A percentile compares a stretch with the other conserved stretches of the same genome.
Conservation (phyloP, 1,140 invertebrate genomes). For the Drosophila insularis region DNA sequence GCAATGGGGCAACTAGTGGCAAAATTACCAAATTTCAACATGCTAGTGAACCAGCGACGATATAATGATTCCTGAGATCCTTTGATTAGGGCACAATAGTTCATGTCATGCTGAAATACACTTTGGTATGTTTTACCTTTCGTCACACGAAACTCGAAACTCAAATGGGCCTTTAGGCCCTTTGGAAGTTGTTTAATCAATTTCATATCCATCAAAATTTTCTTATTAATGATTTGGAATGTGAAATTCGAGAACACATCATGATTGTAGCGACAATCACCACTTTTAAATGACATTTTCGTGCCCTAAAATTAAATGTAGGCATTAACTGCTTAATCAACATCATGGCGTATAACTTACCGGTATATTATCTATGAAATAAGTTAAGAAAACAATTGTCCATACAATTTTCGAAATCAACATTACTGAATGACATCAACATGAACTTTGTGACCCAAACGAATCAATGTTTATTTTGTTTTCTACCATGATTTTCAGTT, state of each 20-base stretch:
- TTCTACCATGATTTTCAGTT: neutral
- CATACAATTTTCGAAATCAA: neutral
- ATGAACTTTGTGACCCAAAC: neutral
- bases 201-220: constrained; percentile 50
- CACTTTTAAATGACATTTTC: constrained; percentile 53
- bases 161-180: constrained; percentile 56
- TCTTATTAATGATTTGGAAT: constrained; percentile 38
- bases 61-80: constrained; percentile 53
- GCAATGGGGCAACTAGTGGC: constrained; percentile 60
- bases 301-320: constrained; percentile 21
- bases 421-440: constrained; percentile 17
- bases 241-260: constrained; percentile 61
- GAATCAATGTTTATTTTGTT: constrained; percentile 2
- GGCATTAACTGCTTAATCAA: neutral
- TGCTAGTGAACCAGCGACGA: constrained; percentile 56
- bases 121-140: constrained; percentile 63
- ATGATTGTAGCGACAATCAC: constrained; percentile 42
- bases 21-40: constrained; percentile 63
- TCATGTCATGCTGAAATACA: constrained; percentile 62
- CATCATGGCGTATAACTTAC: neutral
- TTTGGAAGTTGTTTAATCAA: constrained; percentile 27
- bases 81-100: constrained; percentile 61
- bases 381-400: constrained; percentile 1
- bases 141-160: constrained; percentile 58
- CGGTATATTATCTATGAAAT: neutral